A percentile compares a stretch with the other conserved stretches of the same genome.
These are phyloP conservation scores for Parauchenoglanis punctatus DNA, from an alignment of 2,797 vertebrate genomes.

Conservation along the genomic window DNA sequence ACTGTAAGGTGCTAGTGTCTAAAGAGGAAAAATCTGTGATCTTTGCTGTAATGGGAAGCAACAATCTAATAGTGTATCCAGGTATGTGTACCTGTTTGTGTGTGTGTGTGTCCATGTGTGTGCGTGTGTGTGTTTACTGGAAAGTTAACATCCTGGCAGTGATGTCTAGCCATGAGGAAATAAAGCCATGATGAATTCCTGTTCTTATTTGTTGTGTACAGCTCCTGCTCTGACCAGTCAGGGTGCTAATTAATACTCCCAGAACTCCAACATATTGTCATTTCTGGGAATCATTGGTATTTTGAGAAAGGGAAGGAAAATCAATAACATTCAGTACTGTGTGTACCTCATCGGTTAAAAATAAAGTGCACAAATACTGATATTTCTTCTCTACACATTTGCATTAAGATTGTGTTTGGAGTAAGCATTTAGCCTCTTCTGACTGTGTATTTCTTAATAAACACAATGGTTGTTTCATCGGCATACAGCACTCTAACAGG, in stretches of 20 bases:
- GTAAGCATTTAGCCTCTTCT: not conserved
- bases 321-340: constrained; percentile 13
- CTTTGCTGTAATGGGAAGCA: not conserved
- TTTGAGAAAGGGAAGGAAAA: not conserved
- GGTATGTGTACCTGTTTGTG: not conserved
- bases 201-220: not conserved
- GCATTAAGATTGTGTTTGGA: not conserved
- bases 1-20: not conserved
- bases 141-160: not conserved
- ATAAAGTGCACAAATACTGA: not conserved
- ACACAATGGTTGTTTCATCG: not conserved
- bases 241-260: not conserved
- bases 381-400: not conserved
- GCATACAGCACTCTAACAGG: not conserved
- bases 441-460: not conserved
- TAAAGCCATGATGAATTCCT: not conserved
- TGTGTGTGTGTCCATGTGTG: not conserved
- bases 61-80: not conserved
- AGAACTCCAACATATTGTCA: not conserved
- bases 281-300: constrained; percentile 6
- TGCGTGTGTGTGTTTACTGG: constrained; percentile 12
- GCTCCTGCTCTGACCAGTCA: not conserved
- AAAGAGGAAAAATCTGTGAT: not conserved
- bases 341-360: not conserved
- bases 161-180: not conserved